These are phyloP conservation scores for Aphaenogaster rudis DNA, from an alignment of 1,140 invertebrate genomes.

Conservation along the genomic window DNA sequence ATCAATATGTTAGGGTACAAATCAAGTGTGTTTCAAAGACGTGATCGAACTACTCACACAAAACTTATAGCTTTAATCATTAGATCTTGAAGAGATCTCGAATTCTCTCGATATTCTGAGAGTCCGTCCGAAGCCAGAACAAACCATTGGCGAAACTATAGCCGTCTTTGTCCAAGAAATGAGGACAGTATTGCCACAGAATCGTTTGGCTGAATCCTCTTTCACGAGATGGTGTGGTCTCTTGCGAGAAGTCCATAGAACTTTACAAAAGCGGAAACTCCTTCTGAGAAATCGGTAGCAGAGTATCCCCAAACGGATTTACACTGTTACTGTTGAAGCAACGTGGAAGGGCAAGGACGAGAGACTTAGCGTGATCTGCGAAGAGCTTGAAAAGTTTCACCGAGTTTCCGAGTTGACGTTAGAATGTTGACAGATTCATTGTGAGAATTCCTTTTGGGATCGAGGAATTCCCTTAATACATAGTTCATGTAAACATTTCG, in stretches of 20 bases:
- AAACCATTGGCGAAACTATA: conserved; percentile 73
- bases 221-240: conserved; percentile 22
- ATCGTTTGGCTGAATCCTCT: conserved; percentile 56
- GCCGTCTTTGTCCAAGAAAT: conserved; percentile 78
- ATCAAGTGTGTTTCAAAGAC: background rate
- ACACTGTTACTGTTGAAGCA: conserved; percentile 8
- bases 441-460: conserved; percentile 1
- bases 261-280: conserved; percentile 64
- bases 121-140: conserved; percentile 34
- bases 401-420: conserved; percentile 39
- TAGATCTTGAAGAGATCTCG: conserved; percentile 9
- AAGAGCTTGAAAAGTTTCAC: conserved; percentile 15
- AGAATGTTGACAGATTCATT: conserved; percentile 37
- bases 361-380: background rate
- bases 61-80: conserved; percentile 3
- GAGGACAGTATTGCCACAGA: conserved; percentile 73
- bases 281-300: conserved; percentile 40
- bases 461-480: background rate
- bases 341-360: conserved; percentile 16
- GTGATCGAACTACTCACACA: background rate
- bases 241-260: conserved; percentile 54
- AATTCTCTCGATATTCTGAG: conserved; percentile 46
- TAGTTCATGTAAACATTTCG: background rate
- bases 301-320: conserved; percentile 37
- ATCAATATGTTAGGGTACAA: no score